Base-by-base conservation (phyloP, 2,797 vertebrate genomes). In the Crenuchus spilurus region DNA sequence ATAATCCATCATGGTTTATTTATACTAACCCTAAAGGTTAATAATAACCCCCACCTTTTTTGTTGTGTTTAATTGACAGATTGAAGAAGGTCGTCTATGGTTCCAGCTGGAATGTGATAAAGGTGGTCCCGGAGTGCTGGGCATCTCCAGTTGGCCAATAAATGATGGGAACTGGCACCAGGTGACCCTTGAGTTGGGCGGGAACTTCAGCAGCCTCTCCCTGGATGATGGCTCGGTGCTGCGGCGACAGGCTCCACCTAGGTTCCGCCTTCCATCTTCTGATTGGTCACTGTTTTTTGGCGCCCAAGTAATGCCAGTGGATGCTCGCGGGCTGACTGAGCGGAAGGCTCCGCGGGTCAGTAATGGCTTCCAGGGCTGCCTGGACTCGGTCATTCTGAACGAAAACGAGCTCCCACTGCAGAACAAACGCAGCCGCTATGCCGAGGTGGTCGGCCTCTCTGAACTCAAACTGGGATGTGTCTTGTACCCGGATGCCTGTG, bases 151-250 rank as follows among this genome's bases (percentile, higher is more conserved):
- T 35, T 91, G 94, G 0, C 90, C 92, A 0, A 94, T 99, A 70
- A 99, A 95, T 0, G 98, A 99, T 0, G 98, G 98, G 37, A 93
- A 85, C 85, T 99, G 98, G 98, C 98, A 99, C 84, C 96, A 96
- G 0, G 94, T 98, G 74, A 94, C 91, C 46, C 86, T 99, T 83
- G 97, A 99, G 86, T 90, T 99, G 65, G 95, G 95, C 42, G 93
- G 92, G 70, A 99, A 98, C 80, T 95, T 94, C 91, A 98, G 95
- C 0, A 97, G 96, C 87, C 84, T 99, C 84, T 93, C 96, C 1
- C 88, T 99, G 49, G 98, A 99, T 0, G 95, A 97, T 86, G 96
- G 95, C 88, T 97, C 97, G 0, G 94, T 97, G 75, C 96, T 98
- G 74, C 91, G 94, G 7, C 95, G 96, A 60, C 90, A 93, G 13